Base-by-base conservation (phyloP, 2,888 invertebrate species). In the Folsomia candida region DNA sequence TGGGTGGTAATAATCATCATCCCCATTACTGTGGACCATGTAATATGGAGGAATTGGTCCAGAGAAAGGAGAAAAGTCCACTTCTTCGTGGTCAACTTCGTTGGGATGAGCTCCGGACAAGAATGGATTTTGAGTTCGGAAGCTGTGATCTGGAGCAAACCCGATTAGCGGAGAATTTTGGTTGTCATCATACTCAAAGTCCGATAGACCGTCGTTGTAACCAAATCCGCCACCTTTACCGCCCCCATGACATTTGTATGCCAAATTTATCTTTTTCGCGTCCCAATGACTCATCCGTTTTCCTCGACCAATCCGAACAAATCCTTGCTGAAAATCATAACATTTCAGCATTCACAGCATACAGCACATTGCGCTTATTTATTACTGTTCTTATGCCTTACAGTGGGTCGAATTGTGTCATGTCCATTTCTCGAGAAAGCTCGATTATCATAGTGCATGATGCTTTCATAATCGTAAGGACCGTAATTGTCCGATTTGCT, bases 281-380 rank as follows among this genome's bases (percentile, higher is more conserved):
- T 73, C 73, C 73, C 73, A 73, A 37, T 70, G 70, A 14, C 63
- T 63, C 73, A 73, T 73, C 18, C 67, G 73, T 25, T 65, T 68
- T 28, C 70, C 70, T 59, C 28, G 67, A 11, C 73, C 73, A 26
- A 73, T 73, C 22, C 57, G 47, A 51, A 47, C 62, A 57, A 57
- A 61, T 25, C 70, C 66, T 62, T 58, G 58, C 70, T 70, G 61
- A 26, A 69, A 59, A 54, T 28, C 25, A 58, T 51, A 60, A 71
- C 68, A 51, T 64, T 25, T 29, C 28, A 59, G 18, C 18, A 66
- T 60, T 51, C 65, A 24, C 11, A n/a, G n/a, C n/a, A n/a, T n/a
- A 51, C 11, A 51, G 18, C 11, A 51, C 11, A 51, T 51, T 51
- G 11, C 51, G 11, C n/a, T n/a, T n/a, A n/a, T n/a, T n/a, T n/a